Evolutionary conservation across 2,888 invertebrate genomes (phyloP), one percentile per base, ranked within the genome.

Genomic region (Bimastos eiseni): DNA sequence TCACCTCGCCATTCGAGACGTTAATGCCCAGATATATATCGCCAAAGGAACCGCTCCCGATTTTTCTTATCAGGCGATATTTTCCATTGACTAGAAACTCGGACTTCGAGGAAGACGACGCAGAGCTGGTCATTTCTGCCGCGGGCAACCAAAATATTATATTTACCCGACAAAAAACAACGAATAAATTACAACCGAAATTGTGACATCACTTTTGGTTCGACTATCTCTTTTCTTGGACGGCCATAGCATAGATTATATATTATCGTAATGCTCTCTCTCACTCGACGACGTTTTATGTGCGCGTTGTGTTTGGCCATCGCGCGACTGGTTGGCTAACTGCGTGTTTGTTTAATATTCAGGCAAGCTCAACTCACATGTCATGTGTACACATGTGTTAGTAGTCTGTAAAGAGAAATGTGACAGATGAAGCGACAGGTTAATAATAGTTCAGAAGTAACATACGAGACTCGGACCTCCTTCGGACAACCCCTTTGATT

Each of bases 11-110:
- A 93, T 94, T 94, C 30, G 94, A 92, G 88, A 94, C 93, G 92
- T 95, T 95, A 90, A 95, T 94, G 38, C 94, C 94, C 88, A 95
- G 93, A 92, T 95, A 95, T 91, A 95, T 95, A 92, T 95, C 95
- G 83, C 95, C 95, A 92, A 95, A 95, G 11, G 95, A 95, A 55
- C 95, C 95, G 93, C 95, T 95, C 90, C 95, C 95, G 90, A 95
- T 95, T 92, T 95, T 95, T 91, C 95, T 92, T 30, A 95, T 94
- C 89, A 95, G 93, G 91, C 94, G 93, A 92, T 95, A 95, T 92
- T 95, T 95, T 90, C 94, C 94, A 83, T 93, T 94, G 90, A 95
- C 94, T 90, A 94, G 92, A 93, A 95, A 95, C 92, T 95, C 95
- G 21, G 93, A 93, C 92, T 94, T 94, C 49, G 93, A 92, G 21